These are phyloP conservation scores for Siniperca scherzeri DNA, from an alignment of 2,797 vertebrate species.

Conservation along the genomic window DNA sequence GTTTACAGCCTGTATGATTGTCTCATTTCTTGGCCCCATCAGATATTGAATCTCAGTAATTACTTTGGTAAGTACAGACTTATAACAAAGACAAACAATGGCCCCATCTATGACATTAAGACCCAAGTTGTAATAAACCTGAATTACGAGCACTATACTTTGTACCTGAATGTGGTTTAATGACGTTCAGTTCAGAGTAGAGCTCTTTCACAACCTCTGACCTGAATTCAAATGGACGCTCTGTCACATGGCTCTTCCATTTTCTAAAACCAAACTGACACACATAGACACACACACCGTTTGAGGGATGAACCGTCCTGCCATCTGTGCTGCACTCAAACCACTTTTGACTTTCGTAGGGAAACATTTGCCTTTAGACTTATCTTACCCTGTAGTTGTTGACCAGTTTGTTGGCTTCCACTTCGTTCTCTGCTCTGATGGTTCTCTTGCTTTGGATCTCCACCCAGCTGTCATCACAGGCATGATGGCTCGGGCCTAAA, in stretches of 20 bases:
- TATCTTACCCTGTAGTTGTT: conserved; percentile 90
- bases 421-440: conserved; percentile 87
- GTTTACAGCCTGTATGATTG: not conserved
- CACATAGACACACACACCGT: conserved; percentile 12
- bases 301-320: not conserved
- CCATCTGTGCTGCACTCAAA: not conserved
- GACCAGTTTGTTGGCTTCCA: conserved; percentile 90
- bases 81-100: not conserved
- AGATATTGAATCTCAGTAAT: not conserved
- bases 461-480: conserved; percentile 80
- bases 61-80: not conserved
- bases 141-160: not conserved
- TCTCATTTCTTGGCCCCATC: not conserved
- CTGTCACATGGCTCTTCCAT: conserved; percentile 94
- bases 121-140: not conserved
- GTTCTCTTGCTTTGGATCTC: conserved; percentile 86
- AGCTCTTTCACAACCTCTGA: conserved; percentile 93
- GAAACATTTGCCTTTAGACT: not conserved
- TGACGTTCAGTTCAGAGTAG: conserved; percentile 89
- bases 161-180: conserved; percentile 81
- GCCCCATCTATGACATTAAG: not conserved
- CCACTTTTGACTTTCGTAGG: not conserved
- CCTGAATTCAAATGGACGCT: conserved; percentile 88
- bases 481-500: conserved; percentile 73
- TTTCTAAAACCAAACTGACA: conserved; percentile 94